Conservation (phyloP, 2,797 vertebrate species). For the Sebastes diploproa region DNA sequence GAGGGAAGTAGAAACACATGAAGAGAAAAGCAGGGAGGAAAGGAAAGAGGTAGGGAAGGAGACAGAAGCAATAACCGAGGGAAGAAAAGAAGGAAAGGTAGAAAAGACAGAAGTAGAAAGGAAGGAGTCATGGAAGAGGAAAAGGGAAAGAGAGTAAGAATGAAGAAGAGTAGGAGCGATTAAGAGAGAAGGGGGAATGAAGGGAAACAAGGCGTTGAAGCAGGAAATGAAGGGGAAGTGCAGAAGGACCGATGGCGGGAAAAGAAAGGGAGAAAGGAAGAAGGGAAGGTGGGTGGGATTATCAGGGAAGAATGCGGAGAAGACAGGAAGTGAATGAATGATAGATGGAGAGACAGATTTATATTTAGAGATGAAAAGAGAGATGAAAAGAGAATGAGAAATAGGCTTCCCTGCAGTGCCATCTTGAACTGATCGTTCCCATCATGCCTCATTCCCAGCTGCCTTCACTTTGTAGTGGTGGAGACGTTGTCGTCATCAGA, state of each 20-base stretch:
- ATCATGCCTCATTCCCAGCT: constrained; percentile 55
- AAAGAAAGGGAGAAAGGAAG: background rate
- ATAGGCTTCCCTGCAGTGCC: constrained; percentile 43
- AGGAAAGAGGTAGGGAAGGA: background rate
- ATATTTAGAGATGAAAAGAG: constrained; percentile 62
- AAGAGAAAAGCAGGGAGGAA: background rate
- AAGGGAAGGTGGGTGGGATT: background rate
- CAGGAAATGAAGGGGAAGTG: background rate
- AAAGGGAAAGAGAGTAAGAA: background rate
- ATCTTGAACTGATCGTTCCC: constrained; percentile 66
- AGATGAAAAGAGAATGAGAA: constrained; percentile 64
- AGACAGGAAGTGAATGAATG: constrained; percentile 38
- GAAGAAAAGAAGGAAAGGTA: background rate
- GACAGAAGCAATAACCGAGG: background rate
- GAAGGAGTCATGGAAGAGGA: background rate
- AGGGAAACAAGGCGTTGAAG: background rate
- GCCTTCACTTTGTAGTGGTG: constrained; percentile 53
- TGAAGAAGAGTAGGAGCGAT: background rate
- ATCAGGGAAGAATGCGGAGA: constrained; percentile 13
- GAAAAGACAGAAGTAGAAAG: background rate
- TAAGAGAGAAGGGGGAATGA: background rate
- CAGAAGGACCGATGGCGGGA: background rate
- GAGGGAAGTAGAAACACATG: background rate
- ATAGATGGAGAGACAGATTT: constrained; percentile 52
- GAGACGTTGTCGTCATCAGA: constrained; percentile 33